phyloP scores from a whole-genome alignment of 2,113 vertebrate genomes.

The Setophaga coronata region DNA sequence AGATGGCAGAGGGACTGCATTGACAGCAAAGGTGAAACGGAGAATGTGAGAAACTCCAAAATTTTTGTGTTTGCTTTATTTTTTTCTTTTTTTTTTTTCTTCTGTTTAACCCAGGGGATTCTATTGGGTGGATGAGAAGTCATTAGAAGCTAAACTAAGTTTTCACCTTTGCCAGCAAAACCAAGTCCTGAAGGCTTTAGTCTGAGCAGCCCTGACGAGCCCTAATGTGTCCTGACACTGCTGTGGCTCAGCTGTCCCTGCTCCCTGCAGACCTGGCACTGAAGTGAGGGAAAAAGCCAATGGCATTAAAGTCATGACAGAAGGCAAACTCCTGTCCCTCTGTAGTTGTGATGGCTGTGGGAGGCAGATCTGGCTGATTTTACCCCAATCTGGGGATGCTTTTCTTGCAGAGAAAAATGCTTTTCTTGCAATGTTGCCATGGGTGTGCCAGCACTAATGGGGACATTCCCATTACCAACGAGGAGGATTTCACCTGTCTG shows the following conservation, averaged over 20 bases:
- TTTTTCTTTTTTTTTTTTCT: no score
- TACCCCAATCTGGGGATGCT: rapidly evolving
- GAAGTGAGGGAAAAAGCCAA: neutral
- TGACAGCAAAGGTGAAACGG: neutral
- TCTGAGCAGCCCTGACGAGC: neutral
- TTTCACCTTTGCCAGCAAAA: neutral
- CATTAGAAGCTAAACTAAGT: neutral
- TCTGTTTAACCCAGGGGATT: neutral
- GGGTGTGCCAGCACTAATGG: rapidly evolving
- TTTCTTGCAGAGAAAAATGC: neutral
- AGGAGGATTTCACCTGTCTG: rapidly evolving
- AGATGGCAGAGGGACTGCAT: neutral
- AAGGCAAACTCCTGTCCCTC: neutral
- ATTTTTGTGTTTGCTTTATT: neutral
- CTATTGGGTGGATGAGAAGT: neutral
- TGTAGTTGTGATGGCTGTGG: rapidly evolving
- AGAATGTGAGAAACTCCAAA: neutral
- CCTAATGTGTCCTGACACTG: neutral
- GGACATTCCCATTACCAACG: rapidly evolving
- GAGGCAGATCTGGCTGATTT: neutral
- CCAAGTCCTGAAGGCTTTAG: neutral
- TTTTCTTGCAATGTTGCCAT: neutral
- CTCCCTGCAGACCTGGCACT: neutral
- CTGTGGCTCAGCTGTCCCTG: neutral
- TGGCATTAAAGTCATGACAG: neutral